Percentiles rank a stretch among this genome's conserved stretches.
Evolutionary conservation across 2,797 vertebrate species (phyloP).

Genomic region (Cirrhinus molitorella): DNA sequence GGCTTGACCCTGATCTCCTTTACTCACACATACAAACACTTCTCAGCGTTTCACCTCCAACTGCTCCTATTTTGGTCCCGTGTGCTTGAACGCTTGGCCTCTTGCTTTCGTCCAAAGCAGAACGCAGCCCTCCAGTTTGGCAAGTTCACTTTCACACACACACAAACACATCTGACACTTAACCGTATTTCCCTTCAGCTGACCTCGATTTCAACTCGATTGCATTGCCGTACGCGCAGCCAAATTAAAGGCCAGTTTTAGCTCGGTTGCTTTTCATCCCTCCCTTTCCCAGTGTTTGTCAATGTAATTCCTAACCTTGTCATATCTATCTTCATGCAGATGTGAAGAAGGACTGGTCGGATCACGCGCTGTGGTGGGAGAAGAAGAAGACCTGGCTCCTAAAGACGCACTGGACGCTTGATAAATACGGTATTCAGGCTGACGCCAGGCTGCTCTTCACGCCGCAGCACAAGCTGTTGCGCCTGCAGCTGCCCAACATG

Average conservation of each 20-base stretch:
- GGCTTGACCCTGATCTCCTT: constrained; percentile 76
- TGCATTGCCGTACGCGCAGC: not conserved
- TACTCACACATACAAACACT: constrained; percentile 64
- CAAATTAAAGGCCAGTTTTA: not conserved
- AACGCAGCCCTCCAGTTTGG: constrained; percentile 53
- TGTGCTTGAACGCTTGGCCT: constrained; percentile 12
- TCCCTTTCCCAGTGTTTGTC: not conserved
- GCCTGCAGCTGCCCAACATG: constrained; percentile 98
- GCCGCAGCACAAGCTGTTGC: constrained; percentile 96
- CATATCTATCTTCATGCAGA: constrained; percentile 75
- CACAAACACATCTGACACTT: constrained; percentile 20
- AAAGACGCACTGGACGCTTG: constrained; percentile 98
- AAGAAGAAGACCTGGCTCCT: constrained; percentile 99
- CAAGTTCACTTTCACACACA: constrained; percentile 57
- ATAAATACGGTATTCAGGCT: constrained; percentile 98
- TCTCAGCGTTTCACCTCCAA: constrained; percentile 54
- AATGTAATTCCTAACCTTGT: not conserved
- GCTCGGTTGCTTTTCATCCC: not conserved
- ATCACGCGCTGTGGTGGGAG: constrained; percentile 99
- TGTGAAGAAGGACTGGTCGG: constrained; percentile 99
- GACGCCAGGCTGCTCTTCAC: constrained; percentile 98
- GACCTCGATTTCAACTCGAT: constrained; percentile 3
- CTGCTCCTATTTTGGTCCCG: constrained; percentile 35
- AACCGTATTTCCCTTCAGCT: not conserved
- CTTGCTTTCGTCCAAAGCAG: constrained; percentile 6